A percentile compares a stretch with the other conserved stretches of the same genome.
Evolutionary conservation across 2,797 vertebrate genomes (phyloP).

Genomic region (Dromococcyx pavoninus): DNA sequence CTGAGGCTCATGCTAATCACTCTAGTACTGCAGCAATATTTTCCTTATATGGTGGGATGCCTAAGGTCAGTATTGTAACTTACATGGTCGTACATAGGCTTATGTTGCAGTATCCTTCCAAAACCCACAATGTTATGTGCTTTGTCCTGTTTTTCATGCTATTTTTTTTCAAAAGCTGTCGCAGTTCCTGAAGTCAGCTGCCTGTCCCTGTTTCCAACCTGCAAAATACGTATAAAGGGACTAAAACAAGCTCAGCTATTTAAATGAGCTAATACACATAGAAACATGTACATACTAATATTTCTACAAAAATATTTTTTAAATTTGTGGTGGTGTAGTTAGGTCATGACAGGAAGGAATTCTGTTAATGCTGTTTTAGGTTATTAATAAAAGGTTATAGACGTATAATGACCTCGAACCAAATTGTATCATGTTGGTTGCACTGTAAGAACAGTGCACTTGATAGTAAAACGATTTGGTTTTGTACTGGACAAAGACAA

Average conservation of each 20-base stretch:
- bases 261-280: background rate
- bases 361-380: background rate
- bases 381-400: background rate
- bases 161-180: background rate
- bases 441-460: background rate
- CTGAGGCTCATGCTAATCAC: background rate
- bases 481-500: background rate
- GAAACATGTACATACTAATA: background rate
- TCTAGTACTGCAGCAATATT: background rate
- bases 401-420: background rate
- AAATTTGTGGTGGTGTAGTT: background rate
- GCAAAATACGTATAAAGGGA: background rate
- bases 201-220: background rate
- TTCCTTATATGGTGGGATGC: background rate
- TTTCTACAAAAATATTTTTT: background rate
- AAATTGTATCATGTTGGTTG: background rate
- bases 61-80: background rate
- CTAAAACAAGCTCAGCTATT: background rate
- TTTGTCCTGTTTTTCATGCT: background rate
- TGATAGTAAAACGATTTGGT: background rate
- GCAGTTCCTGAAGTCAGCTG: background rate
- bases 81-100: background rate
- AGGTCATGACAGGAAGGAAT: background rate
- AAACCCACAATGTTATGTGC: rapidly evolving
- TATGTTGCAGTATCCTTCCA: background rate